Evolutionary conservation across 1,140 invertebrate genomes (phyloP), one percentile per base, ranked within the genome.

Genomic region (Ditylenchus dipsaci): DNA sequence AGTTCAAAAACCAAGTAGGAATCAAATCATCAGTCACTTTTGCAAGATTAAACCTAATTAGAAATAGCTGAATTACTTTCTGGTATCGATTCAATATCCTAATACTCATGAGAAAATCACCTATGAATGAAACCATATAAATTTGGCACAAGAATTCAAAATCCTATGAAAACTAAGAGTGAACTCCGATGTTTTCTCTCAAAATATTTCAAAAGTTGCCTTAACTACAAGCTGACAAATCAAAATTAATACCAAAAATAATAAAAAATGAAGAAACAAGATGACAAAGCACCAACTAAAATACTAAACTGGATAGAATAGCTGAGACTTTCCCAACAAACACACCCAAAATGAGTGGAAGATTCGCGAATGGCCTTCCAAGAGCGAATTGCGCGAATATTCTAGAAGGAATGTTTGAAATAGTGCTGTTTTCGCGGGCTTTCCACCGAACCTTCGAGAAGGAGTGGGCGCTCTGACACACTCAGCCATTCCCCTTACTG

Each of bases 301-400:
- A 21, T 53, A 19, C n/a, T 53, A 21, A 53, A 21, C 3, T 53
- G 49, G n/a, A 53, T 7, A 53, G n/a, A 26, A 53, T 53, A 53
- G 23, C n/a, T 53, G 3, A 53, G n/a, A 26, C 49, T 53, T 19
- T 26, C n/a, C 15, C 49, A 26, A 53, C 23, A 7, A 21, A 19
- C 8, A 53, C 23, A 17, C 3, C 49, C n/a, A 26, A 53, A 53
- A 53, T 53, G 49, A 53, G 49, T 19, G 23, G 49, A 53, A 53
- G 49, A 17, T 53, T 53, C 49, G 49, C 49, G 49, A 53, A 53
- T 26, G 8, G 49, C 49, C 49, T 53, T 19, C 23, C 49, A 21
- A 53, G n/a, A 53, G 49, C 49, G n/a, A 53, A 7, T 53, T 53
- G n/a, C 23, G 49, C n/a, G 49, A 53, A 53, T 53, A 53, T 53